Conservation (phyloP, 2,797 vertebrate genomes). For the Helicolenus hilgendorfi region DNA sequence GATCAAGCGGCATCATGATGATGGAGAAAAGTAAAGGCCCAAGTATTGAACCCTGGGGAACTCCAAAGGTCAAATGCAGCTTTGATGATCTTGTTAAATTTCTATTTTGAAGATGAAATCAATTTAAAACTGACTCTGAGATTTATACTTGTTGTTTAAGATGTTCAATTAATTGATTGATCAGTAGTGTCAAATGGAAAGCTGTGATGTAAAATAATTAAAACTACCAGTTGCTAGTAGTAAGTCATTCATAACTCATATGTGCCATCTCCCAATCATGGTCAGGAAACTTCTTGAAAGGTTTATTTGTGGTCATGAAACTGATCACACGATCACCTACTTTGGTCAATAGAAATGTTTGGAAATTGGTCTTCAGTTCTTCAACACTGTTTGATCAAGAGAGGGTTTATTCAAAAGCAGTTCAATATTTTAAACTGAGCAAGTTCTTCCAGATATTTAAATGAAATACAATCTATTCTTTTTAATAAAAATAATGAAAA, state of each 20-base stretch:
- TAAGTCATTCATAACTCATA: not conserved
- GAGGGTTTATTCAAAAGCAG: not conserved
- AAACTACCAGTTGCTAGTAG: not conserved
- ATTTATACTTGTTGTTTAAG: not conserved
- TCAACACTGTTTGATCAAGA: not conserved
- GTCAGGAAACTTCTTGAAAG: not conserved
- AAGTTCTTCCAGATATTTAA: too few relatives aligned
- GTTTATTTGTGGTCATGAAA: not conserved
- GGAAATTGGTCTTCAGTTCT: not conserved
- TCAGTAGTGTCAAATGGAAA: not conserved
- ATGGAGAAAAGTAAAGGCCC: not conserved
- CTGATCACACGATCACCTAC: not conserved
- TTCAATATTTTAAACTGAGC: not conserved
- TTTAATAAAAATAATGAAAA: too few relatives aligned
- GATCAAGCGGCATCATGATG: not conserved
- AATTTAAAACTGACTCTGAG: not conserved
- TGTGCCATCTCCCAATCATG: not conserved
- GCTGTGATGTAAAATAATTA: not conserved
- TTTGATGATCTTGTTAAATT: not conserved
- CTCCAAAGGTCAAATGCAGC: not conserved
- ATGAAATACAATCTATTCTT: too few relatives aligned
- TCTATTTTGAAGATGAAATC: not conserved
- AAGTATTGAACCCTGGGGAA: not conserved
- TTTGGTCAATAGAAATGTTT: not conserved
- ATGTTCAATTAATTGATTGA: not conserved